A percentile compares a stretch with the other conserved stretches of the same genome.
Evolutionary conservation across 2,888 invertebrate genomes (phyloP).

Genomic region (Drosophila lacicola): DNA sequence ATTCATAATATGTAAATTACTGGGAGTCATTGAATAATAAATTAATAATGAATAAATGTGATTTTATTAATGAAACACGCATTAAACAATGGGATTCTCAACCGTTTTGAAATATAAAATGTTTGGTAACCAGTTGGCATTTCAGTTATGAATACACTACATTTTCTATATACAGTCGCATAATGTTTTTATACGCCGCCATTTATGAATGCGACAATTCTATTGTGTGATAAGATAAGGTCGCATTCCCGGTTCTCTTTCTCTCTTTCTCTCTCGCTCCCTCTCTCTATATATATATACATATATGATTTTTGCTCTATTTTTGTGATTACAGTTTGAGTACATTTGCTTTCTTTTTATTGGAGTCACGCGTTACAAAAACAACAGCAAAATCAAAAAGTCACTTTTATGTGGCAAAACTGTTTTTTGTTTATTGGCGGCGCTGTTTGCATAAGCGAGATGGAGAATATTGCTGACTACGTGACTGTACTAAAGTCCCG

Average conservation of each 20-base stretch:
- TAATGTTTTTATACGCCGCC: conserved; percentile 63
- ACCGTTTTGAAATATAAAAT: conserved; percentile 14
- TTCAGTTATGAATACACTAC: conserved; percentile 13
- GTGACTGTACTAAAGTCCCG: conserved; percentile 72
- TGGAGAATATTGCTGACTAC: conserved; percentile 52
- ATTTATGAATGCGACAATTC: conserved; percentile 72
- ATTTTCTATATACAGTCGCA: conserved; percentile 13
- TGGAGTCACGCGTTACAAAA: conserved; percentile 67
- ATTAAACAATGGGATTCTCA: not conserved
- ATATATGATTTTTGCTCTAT: conserved; percentile 66
- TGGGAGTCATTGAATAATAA: no score
- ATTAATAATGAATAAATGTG: no score
- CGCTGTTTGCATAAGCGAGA: conserved; percentile 29
- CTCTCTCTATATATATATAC: conserved; percentile 36
- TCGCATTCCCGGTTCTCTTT: conserved; percentile 30
- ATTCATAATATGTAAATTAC: not conserved
- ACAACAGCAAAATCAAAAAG: conserved; percentile 53
- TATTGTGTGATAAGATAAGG: conserved; percentile 67
- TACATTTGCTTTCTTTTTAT: conserved; percentile 58
- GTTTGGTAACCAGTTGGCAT: conserved; percentile 8
- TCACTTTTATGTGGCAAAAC: conserved; percentile 61
- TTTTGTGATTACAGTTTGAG: conserved; percentile 67
- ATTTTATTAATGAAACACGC: no score
- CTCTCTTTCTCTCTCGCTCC: conserved; percentile 7
- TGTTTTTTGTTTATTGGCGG: conserved; percentile 60